These are phyloP conservation scores for Dissostichus mawsoni DNA, from an alignment of 2,113 vertebrate genomes.

Conservation along the genomic window DNA sequence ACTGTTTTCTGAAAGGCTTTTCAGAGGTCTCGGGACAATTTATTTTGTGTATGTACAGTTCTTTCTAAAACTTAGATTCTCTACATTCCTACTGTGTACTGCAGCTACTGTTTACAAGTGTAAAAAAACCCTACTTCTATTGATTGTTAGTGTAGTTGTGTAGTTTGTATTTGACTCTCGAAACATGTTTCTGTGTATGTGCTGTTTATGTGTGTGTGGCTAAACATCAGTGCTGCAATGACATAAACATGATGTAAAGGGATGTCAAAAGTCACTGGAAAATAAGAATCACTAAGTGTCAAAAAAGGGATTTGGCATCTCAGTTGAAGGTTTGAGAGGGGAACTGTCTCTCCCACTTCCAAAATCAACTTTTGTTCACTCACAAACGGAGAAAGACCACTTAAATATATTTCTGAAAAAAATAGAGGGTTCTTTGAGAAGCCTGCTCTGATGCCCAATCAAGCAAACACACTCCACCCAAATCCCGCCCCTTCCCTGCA, in stretches of 20 bases:
- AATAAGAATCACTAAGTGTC: constrained; percentile 90
- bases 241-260: constrained; percentile 70
- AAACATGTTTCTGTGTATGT: constrained; percentile 29
- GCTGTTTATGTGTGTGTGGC: constrained; percentile 17
- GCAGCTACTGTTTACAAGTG: constrained; percentile 51
- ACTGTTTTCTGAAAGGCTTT: constrained; percentile 49
- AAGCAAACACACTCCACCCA: constrained; percentile 66
- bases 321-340: constrained; percentile 86
- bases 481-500: constrained; percentile 68
- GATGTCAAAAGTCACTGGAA: constrained; percentile 87
- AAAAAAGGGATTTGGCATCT: constrained; percentile 92
- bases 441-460: constrained; percentile 81
- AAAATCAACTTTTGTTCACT: constrained; percentile 85
- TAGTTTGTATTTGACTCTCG: constrained; percentile 32
- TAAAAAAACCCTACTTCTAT: constrained; percentile 57
- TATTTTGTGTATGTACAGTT: constrained; percentile 58
- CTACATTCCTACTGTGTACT: constrained; percentile 54
- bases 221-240: constrained; percentile 65
- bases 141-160: constrained; percentile 23
- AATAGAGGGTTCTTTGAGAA: constrained; percentile 88
- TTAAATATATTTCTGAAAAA: constrained; percentile 93
- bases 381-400: constrained; percentile 87
- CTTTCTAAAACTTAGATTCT: constrained; percentile 62
- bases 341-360: constrained; percentile 84
- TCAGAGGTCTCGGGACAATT: constrained; percentile 62